These are phyloP conservation scores for Stenotaenia linearis DNA, from an alignment of 2,888 invertebrate species.

Conservation along the genomic window DNA sequence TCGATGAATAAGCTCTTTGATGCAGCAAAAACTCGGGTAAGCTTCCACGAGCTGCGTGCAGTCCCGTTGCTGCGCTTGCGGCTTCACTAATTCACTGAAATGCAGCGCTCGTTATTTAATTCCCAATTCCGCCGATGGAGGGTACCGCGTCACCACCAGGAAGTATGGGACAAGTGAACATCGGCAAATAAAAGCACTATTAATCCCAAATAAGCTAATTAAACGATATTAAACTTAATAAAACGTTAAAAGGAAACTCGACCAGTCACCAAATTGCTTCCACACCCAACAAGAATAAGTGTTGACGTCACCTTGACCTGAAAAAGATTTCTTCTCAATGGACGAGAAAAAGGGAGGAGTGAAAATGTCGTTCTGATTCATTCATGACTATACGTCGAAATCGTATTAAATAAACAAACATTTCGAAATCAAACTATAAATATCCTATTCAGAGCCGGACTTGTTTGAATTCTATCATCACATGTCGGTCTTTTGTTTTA, in stretches of 20 bases:
- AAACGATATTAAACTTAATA: neutral
- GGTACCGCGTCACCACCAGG: neutral
- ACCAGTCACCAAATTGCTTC: neutral
- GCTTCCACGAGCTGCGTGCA: neutral
- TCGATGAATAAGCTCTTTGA: neutral
- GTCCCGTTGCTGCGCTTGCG: constrained; percentile 5
- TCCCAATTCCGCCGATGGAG: neutral
- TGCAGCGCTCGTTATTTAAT: neutral
- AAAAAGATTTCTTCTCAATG: constrained; percentile 7
- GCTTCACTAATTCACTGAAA: neutral
- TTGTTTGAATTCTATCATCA: neutral
- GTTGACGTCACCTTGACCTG: constrained; percentile 21
- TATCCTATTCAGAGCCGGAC: neutral
- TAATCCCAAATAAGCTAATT: neutral
- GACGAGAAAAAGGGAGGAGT: constrained; percentile 13
- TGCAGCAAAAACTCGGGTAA: neutral
- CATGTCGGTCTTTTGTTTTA: neutral
- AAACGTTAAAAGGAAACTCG: neutral
- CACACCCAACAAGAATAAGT: neutral
- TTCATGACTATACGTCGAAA: neutral
- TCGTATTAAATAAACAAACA: neutral
- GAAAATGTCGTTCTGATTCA: constrained; percentile 19
- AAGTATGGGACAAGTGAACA: neutral
- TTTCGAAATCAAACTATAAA: neutral
- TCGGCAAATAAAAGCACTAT: neutral